These are phyloP conservation scores for Thomomys bottae DNA, from an alignment of 2,113 vertebrate genomes.

Conservation along the genomic window DNA sequence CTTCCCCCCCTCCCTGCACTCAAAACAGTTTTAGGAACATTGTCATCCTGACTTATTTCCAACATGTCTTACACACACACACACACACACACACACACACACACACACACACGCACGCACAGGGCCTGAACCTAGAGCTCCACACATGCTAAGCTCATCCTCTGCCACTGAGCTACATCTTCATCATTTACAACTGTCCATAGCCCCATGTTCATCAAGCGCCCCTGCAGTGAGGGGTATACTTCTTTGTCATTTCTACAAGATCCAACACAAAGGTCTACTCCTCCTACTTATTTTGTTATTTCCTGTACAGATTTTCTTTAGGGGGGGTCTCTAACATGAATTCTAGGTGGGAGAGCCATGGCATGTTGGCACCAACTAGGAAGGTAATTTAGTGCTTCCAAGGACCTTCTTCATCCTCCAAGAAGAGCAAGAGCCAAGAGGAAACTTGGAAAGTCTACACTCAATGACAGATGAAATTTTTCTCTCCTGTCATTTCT, in stretches of 20 bases:
- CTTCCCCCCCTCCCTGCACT: not conserved
- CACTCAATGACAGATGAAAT: not conserved
- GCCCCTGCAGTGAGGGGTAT: no score
- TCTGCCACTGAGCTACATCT: not conserved
- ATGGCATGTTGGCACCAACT: no score
- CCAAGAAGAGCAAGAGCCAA: not conserved
- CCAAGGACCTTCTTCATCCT: not conserved
- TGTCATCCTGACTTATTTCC: not conserved
- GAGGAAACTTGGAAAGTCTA: not conserved
- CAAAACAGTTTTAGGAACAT: not conserved
- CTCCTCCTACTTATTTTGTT: not conserved
- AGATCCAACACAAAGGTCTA: not conserved
- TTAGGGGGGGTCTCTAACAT: not conserved
- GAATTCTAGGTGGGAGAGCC: no score
- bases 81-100: not conserved
- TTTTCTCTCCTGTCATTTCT: not conserved
- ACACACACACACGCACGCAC: not conserved
- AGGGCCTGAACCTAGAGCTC: not conserved
- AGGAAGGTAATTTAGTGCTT: not conserved
- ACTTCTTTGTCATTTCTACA: not conserved
- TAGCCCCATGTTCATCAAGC: no score
- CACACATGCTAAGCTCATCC: not conserved
- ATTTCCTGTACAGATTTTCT: not conserved
- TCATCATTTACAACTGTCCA: no score
- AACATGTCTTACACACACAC: not conserved